phyloP scores from a whole-genome alignment of 2,797 vertebrate genomes.

The Echeneis naucrates region DNA sequence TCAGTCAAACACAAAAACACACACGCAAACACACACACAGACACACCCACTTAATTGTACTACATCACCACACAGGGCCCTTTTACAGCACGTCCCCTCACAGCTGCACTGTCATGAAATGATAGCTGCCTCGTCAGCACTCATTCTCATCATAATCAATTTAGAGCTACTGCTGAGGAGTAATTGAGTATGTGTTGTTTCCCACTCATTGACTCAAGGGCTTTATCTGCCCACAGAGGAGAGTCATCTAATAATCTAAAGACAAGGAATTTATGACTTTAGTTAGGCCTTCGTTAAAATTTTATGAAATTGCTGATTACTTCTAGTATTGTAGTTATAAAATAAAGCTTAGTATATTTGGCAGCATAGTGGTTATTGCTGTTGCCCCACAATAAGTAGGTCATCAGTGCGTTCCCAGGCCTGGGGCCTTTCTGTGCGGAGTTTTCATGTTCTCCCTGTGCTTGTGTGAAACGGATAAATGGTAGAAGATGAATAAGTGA shows the following conservation, averaged over 20 bases:
- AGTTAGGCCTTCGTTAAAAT: slow-evolving; percentile 32
- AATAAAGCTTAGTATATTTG: too few relatives aligned
- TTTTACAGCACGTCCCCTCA: slow-evolving; percentile 37
- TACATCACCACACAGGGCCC: slow-evolving; percentile 19
- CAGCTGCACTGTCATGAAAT: slow-evolving; percentile 73
- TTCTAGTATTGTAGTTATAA: slow-evolving; percentile 10
- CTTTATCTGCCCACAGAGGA: slow-evolving; percentile 49
- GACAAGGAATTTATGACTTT: slow-evolving; percentile 31
- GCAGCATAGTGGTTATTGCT: too few relatives aligned
- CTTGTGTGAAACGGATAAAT: too few relatives aligned
- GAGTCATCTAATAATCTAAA: slow-evolving; percentile 27
- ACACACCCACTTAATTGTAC: not conserved
- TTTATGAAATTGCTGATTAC: not conserved
- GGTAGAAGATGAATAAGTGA: too few relatives aligned
- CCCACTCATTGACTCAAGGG: slow-evolving; percentile 36
- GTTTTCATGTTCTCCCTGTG: too few relatives aligned
- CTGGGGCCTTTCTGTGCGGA: too few relatives aligned
- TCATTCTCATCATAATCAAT: slow-evolving; percentile 74
- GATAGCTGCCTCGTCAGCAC: slow-evolving; percentile 73
- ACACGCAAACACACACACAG: too few relatives aligned
- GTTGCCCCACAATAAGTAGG: too few relatives aligned
- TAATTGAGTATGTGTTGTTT: slow-evolving; percentile 62
- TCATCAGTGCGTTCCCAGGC: too few relatives aligned
- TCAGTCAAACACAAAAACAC: not conserved
- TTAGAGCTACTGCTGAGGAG: slow-evolving; percentile 62